phyloP scores from a whole-genome alignment of 2,113 vertebrate genomes.

The Suricata suricatta region DNA sequence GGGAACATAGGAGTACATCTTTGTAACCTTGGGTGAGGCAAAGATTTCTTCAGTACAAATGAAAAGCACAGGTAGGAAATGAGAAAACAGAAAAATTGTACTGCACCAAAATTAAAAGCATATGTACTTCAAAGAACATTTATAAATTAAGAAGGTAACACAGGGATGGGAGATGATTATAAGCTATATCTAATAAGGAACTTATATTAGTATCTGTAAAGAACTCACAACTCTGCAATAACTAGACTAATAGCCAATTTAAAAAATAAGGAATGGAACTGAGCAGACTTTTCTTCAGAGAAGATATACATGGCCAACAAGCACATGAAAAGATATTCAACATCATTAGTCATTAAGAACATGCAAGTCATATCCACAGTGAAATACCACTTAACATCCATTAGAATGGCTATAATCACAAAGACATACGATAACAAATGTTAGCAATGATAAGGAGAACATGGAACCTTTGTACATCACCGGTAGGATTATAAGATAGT shows the following conservation, averaged over 20 bases:
- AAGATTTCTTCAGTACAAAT: not conserved
- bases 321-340: not conserved
- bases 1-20: not conserved
- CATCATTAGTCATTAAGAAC: not conserved
- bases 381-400: not conserved
- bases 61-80: not conserved
- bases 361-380: not conserved
- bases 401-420: not conserved
- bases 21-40: not conserved
- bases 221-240: not conserved
- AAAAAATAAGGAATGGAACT: not conserved
- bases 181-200: not conserved
- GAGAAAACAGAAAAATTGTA: not conserved
- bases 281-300: not conserved
- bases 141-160: not conserved
- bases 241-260: not conserved
- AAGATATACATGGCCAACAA: not conserved
- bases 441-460: not conserved
- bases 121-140: not conserved
- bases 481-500: not conserved
- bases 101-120: not conserved
- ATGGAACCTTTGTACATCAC: not conserved
- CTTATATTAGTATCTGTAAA: not conserved
- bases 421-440: not conserved
- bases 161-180: not conserved